Evolutionary conservation across 2,113 vertebrate species (phyloP).

Genomic region (Turdus rufiventris): DNA sequence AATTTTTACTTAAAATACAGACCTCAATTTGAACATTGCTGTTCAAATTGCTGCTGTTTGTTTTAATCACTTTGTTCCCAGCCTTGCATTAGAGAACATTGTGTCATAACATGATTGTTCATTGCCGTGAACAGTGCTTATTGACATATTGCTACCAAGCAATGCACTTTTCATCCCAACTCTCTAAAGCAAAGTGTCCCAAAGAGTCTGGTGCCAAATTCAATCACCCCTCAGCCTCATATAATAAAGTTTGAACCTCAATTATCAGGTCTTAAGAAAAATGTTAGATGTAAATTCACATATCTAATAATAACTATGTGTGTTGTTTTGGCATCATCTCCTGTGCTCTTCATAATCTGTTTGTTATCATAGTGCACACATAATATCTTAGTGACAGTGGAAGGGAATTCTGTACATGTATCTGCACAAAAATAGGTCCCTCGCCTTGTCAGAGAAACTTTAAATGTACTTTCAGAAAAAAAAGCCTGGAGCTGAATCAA

Average conservation of each 20-base stretch:
- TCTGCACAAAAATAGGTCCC: not conserved
- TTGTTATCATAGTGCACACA: not conserved
- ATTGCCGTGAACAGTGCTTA: not conserved
- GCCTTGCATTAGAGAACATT: not conserved
- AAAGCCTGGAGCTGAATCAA: not conserved
- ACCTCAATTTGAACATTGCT: not conserved
- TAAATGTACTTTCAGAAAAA: not conserved
- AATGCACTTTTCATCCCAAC: not conserved
- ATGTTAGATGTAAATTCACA: not conserved
- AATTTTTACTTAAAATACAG: not conserved
- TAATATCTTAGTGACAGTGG: not conserved
- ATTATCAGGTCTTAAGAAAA: not conserved
- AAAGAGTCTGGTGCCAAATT: not conserved
- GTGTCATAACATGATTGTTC: not conserved
- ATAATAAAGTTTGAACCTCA: not conserved
- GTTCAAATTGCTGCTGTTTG: not conserved
- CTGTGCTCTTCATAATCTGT: not conserved
- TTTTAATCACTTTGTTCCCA: not conserved
- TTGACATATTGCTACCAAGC: not conserved
- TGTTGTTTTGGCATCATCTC: not conserved
- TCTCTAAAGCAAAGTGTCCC: not conserved
- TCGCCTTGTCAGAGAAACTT: not conserved
- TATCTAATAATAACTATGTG: not conserved
- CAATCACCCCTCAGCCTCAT: not conserved
- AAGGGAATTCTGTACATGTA: not conserved